Evolutionary conservation across 2,888 invertebrate species (phyloP), one percentile per base, ranked within the genome.

Genomic region (Alviniconcha strummeri): DNA sequence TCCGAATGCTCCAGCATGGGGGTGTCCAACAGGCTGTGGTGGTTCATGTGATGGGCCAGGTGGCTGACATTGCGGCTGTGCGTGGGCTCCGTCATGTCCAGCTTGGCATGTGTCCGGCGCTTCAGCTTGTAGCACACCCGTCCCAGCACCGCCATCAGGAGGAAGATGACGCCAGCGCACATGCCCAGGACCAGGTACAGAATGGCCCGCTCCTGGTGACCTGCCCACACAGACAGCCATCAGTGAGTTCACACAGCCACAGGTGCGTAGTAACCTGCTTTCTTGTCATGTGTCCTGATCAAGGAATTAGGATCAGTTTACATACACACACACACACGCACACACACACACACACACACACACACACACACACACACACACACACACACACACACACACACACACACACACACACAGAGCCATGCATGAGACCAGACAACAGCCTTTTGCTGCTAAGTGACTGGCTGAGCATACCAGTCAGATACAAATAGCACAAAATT

Each of bases 121-220:
- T 88, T 90, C 81, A 89, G 89, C 67, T 89, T 86, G 83, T 90
- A 86, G 78, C 90, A 88, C 9, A 91, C 89, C 86, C 89, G 89
- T 36, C 90, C 87, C 81, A 92, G 89, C 81, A 91, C 87, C 82
- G 90, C 88, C 60, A 90, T 85, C 54, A 92, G 86, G 71, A 92
- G 85, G 74, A 88, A 85, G 64, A 92, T 91, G 67, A 91, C 85
- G 36, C 91, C 91, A 56, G 89, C 86, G 84, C 89, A 89, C 8
- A 90, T 85, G n/a, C 91, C 92, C 74, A 92, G 87, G 75, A 91
- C 89, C 84, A 92, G 86, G 87, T 92, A 92, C 84, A 92, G 85
- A 81, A 90, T 84, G 67, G 90, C 92, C 83, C 91, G 91, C 80
- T 92, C 92, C 85, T 88, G 85, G 84, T 92, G 90, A 78, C 85